Evolutionary conservation across 2,113 vertebrate species (phyloP).

Genomic region (Entelurus aequoreus): DNA sequence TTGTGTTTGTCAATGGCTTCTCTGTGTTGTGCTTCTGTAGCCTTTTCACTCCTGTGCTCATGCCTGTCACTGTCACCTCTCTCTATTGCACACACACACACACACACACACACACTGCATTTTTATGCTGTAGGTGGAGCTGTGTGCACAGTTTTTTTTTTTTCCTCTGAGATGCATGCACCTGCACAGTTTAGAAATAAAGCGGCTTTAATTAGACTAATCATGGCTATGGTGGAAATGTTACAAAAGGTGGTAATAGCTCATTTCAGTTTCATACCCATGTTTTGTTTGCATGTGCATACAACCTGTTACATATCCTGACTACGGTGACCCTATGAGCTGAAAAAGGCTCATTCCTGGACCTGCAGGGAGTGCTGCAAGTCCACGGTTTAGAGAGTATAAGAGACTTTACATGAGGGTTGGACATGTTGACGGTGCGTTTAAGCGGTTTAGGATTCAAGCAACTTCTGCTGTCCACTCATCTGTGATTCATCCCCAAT

Average conservation of each 20-base stretch:
- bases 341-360: not conserved
- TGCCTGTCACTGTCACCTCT: slow-evolving; percentile 15
- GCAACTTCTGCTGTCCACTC: slow-evolving; percentile 24
- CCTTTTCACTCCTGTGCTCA: slow-evolving; percentile 26
- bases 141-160: too few relatives aligned
- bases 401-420: not conserved
- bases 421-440: slow-evolving; percentile 26
- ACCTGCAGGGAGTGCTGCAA: not conserved
- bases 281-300: too few relatives aligned
- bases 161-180: not conserved
- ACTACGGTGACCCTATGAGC: not conserved
- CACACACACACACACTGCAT: not conserved
- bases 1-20: slow-evolving; percentile 59
- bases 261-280: too few relatives aligned
- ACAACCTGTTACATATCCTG: not conserved
- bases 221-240: not conserved
- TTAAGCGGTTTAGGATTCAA: slow-evolving; percentile 33
- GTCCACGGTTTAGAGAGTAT: not conserved
- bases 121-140: not conserved
- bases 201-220: not conserved
- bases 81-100: not conserved
- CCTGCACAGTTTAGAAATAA: not conserved
- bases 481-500: slow-evolving; percentile 29
- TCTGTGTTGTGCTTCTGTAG: slow-evolving; percentile 43
- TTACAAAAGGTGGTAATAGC: too few relatives aligned